Evolutionary conservation across 2,113 vertebrate genomes (phyloP).

Genomic region (Apus apus): DNA sequence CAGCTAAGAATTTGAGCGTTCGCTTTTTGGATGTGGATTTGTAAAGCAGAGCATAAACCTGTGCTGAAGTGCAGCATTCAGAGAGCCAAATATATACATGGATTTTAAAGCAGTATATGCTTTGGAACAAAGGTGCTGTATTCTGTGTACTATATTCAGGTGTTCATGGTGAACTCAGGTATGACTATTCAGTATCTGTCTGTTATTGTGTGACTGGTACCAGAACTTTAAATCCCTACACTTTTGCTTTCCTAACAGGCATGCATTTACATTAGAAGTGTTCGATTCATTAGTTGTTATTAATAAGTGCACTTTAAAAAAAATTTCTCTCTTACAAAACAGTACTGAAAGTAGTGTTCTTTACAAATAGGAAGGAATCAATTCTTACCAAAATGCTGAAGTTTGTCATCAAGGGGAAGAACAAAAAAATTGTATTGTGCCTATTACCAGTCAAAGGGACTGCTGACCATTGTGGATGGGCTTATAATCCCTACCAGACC

Average conservation of each 20-base stretch:
- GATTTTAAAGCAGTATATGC: not conserved
- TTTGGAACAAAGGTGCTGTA: not conserved
- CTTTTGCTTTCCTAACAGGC: not conserved
- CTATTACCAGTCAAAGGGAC: not conserved
- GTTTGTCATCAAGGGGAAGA: not conserved
- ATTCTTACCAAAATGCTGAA: not conserved
- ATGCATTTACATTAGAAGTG: not conserved
- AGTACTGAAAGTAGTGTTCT: not conserved
- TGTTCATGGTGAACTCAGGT: not conserved
- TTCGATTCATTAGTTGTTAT: not conserved
- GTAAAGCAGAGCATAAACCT: not conserved
- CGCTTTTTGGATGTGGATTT: not conserved
- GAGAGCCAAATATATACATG: not conserved
- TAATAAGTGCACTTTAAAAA: not conserved
- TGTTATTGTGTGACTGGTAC: not conserved
- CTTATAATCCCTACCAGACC: not conserved
- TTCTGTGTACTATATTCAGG: not conserved
- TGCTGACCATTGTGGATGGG: not conserved
- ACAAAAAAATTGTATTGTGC: not conserved
- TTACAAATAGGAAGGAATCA: not conserved
- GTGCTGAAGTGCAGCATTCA: not conserved
- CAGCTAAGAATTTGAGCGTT: not conserved
- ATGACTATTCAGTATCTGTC: not conserved
- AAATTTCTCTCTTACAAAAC: not conserved
- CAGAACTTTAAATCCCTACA: not conserved